A percentile compares a stretch with the other conserved stretches of the same genome.
phyloP scores from a whole-genome alignment of 2,888 invertebrate species.

The Eristalis tenax region DNA sequence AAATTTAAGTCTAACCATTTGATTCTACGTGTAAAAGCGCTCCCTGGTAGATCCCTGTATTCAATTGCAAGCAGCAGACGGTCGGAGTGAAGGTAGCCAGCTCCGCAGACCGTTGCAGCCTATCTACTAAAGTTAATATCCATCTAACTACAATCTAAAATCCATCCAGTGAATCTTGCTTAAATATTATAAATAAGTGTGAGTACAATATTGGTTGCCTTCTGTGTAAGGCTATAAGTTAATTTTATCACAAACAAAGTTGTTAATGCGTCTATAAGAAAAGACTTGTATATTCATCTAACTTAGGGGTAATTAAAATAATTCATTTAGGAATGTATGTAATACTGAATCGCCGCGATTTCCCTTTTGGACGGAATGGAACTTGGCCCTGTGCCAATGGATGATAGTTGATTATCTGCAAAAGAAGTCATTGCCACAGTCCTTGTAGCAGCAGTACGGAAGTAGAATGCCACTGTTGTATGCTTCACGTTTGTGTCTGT shows the following conservation, averaged over 20 bases:
- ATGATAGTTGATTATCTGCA: conserved; percentile 72
- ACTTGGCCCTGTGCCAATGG: neutral
- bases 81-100: neutral
- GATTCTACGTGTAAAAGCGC: neutral
- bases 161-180: neutral
- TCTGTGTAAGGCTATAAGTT: neutral
- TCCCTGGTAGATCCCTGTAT: neutral
- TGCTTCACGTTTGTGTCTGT: conserved; percentile 77
- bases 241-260: neutral
- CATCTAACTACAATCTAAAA: neutral
- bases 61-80: neutral
- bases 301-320: neutral
- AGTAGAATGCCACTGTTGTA: conserved; percentile 74
- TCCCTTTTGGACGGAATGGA: neutral
- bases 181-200: neutral
- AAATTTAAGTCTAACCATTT: neutral
- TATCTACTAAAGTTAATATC: neutral
- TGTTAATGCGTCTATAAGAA: neutral
- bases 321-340: neutral
- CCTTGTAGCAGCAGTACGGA: conserved; percentile 77
- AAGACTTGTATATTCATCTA: neutral
- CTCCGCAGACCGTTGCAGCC: neutral
- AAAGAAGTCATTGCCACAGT: conserved; percentile 79
- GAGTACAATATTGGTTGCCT: neutral
- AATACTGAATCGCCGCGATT: conserved; percentile 43